phyloP scores from a whole-genome alignment of 2,113 vertebrate genomes.

The Lynx canadensis region DNA sequence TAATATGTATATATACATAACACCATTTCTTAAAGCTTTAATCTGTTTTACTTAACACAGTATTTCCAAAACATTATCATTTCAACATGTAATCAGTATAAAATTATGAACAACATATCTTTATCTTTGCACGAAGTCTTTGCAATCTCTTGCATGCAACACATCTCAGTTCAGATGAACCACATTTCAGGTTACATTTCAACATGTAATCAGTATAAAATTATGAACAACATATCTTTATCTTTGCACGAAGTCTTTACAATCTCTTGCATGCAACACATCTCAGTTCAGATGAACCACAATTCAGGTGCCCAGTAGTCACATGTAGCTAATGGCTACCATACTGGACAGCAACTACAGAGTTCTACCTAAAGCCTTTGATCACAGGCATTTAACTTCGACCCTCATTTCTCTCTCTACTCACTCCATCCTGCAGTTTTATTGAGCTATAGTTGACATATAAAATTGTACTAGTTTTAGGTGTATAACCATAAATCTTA shows the following conservation, averaged over 20 bases:
- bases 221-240: not conserved
- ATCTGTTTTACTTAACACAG: not conserved
- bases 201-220: not conserved
- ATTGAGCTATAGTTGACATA: not conserved
- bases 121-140: not conserved
- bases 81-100: not conserved
- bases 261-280: not conserved
- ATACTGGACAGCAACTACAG: no score
- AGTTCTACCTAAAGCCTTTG: not conserved
- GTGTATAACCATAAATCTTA: not conserved
- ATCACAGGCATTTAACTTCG: not conserved
- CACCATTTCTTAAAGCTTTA: not conserved
- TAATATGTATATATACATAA: not conserved
- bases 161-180: not conserved
- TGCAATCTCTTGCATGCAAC: not conserved
- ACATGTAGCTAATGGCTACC: not conserved
- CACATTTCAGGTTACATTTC: not conserved
- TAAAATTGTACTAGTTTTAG: not conserved
- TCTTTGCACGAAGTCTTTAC: not conserved
- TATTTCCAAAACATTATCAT: not conserved
- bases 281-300: not conserved
- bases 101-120: not conserved
- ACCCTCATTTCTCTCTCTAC: not conserved
- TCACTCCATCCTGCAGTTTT: not conserved
- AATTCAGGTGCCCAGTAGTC: not conserved